phyloP scores from a whole-genome alignment of 2,888 invertebrate genomes.

The Lepeophtheirus nordmannii region DNA sequence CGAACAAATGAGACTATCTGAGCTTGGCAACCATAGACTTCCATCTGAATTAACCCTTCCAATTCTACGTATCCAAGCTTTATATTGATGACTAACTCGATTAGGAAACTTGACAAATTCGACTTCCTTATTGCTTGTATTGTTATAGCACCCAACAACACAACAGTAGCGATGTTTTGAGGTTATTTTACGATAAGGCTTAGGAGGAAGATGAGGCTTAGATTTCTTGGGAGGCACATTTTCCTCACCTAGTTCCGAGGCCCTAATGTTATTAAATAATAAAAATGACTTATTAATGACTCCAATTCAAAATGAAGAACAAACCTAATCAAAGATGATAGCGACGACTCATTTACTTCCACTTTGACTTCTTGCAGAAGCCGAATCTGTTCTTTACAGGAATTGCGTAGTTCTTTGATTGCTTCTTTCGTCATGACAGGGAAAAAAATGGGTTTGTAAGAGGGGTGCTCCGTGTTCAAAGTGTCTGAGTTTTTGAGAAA shows the following conservation, averaged over 20 bases:
- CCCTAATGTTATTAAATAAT: no score
- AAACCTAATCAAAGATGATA: no score
- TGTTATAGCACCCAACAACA: slow-evolving; percentile 4
- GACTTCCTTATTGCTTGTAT: background rate
- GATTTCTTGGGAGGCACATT: no score
- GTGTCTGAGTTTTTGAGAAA: background rate
- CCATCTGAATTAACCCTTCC: background rate
- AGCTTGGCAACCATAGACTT: background rate
- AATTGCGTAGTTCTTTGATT: background rate
- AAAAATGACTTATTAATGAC: no score
- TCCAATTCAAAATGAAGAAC: no score
- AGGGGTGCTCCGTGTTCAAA: background rate
- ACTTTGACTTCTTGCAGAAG: no score
- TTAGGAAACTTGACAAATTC: background rate
- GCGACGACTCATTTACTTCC: no score
- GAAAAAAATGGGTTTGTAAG: background rate
- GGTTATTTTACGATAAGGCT: no score
- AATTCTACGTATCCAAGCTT: background rate
- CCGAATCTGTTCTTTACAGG: background rate
- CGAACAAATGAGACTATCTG: background rate
- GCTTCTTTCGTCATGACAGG: background rate
- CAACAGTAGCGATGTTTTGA: background rate
- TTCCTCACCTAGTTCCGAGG: no score
- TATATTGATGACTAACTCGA: background rate
- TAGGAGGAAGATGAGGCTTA: no score